Evolutionary conservation across 2,113 vertebrate genomes (phyloP).

Genomic region (Mixornis gularis): DNA sequence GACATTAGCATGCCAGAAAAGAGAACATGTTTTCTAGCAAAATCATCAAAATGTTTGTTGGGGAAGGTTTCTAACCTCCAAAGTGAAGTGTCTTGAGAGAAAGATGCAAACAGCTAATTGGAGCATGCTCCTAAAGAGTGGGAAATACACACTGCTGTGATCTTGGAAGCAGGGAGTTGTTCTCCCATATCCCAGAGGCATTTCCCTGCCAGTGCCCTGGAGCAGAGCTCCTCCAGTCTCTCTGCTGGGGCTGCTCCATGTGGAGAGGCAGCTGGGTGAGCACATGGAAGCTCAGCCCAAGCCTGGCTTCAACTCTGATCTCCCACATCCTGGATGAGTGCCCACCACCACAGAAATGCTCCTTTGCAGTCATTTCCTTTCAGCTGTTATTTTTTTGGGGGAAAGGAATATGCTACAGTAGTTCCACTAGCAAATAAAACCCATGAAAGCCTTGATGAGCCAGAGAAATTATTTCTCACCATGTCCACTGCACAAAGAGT

Average conservation of each 20-base stretch:
- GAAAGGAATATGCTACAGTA: neutral
- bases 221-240: neutral
- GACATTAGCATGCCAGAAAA: neutral
- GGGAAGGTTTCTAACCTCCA: neutral
- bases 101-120: neutral
- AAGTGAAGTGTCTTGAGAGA: neutral
- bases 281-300: neutral
- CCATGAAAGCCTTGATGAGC: neutral
- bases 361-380: neutral
- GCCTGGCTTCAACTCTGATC: conserved; percentile 6
- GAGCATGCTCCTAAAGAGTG: rapidly evolving
- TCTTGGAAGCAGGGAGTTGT: neutral
- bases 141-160: neutral
- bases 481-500: neutral
- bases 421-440: neutral
- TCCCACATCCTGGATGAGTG: neutral
- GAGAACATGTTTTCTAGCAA: neutral
- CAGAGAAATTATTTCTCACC: neutral
- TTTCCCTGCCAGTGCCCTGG: neutral
- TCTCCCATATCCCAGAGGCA: neutral
- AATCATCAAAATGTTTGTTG: neutral
- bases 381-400: neutral
- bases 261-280: neutral
- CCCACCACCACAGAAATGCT: neutral
- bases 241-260: neutral